Evolutionary conservation across 2,113 vertebrate species (phyloP), one percentile per base, ranked within the genome.

Genomic region (Camelus dromedarius): DNA sequence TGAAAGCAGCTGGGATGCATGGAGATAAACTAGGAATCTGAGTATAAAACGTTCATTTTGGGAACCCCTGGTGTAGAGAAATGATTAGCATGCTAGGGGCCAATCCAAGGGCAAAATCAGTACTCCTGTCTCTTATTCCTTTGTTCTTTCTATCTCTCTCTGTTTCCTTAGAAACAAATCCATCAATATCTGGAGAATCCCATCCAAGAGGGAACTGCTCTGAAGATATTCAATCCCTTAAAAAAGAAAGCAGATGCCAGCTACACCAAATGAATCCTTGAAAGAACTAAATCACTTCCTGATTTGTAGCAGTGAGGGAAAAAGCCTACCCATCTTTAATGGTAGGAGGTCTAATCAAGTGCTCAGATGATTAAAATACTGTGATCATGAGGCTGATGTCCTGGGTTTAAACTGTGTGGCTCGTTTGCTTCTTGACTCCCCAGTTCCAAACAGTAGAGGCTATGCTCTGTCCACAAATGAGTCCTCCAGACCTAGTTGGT

Each of bases 81-180:
- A 35, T 79, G n/a, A 90, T 96, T 62, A 58, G 22, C 62, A 77
- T 86, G 22, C 15, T 70, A 73, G 62, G 56, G 52, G 42, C 46
- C 87, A 93, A 91, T 62, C 81, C 64, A 70, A 70, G 19, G 81
- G 46, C 72, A 87, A 96, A 94, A 80, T 72, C n/a, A 24, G n/a
- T 38, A 80, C 19, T 93, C 56, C 46, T 93, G 56, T 88, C 38
- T 96, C 72, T 91, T 93, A 81, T 92, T 87, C 32, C 35, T 97
- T 50, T 96, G 20, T 80, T 96, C 38, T 91, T 96, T 82, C 48
- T 75, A 13, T 28, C 72, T 95, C 73, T 95, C 87, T 92, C 64
- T 64, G 93, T 94, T 97, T 94, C 76, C 48, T 95, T 95, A 94
- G 90, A 91, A 97, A 96, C 58, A 92, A 91, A 93, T 50, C 38